Base-by-base conservation (phyloP, 2,113 vertebrate genomes). In the Ammodytes dubius region DNA sequence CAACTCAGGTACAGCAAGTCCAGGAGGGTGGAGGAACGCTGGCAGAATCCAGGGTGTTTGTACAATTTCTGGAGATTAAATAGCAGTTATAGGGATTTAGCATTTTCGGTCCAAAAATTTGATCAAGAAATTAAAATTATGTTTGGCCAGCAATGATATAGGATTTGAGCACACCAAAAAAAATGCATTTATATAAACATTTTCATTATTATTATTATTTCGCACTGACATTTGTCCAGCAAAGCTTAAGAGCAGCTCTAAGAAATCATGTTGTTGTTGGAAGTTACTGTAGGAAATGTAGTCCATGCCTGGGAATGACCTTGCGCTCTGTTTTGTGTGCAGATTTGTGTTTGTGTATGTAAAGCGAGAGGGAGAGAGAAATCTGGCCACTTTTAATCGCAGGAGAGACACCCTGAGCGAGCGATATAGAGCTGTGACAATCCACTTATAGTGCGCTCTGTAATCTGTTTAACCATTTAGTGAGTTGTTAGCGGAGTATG, bases 381-480 rank as follows among this genome's bases (percentile, higher is more conserved):
- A 89, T 87, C 87, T 95, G 96, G 96, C 91, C 94, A 91, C 90
- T 91, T 93, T 95, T 99, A 97, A 98, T 99, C 96, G 93, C 95
- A 94, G 92, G 93, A 94, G 96, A 97, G 95, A 96, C 97, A 97
- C 96, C 96, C 95, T 87, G 93, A 95, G 90, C 13, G 95, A 96
- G 94, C 87, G 96, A 96, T 97, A 95, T 86, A 85, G 97, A 96
- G 95, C 98, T 99, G 97, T 98, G 97, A 96, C 97, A 99, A 99
- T 99, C 98, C 97, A 96, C 95, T 99, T 99, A 27, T 27, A 98
- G 95, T 93, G 94, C 92, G 96, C 96, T 96, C 97, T 99, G 97
- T 99, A 99, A 99, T 99, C 98, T 98, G 96, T 98, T 99, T 98
- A 98, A 96, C 95, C 96, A 96, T 92, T 97, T 93, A 94, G 96